A percentile compares a stretch with the other conserved stretches of the same genome.
phyloP scores from a whole-genome alignment of 2,113 vertebrate species.

The Rana temporaria region DNA sequence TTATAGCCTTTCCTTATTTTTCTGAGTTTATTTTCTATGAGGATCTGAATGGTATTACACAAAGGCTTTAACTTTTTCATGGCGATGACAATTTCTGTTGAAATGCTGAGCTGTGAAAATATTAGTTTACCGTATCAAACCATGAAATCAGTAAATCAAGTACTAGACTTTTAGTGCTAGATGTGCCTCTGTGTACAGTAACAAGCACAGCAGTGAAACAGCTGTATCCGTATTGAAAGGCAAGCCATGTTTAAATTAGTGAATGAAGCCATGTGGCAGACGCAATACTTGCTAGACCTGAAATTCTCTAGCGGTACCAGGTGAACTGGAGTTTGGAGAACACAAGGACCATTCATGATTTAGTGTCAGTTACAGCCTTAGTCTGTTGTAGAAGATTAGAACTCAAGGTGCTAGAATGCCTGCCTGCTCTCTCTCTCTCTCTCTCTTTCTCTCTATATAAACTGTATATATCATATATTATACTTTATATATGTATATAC shows the following conservation, averaged over 20 bases:
- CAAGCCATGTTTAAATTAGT: neutral
- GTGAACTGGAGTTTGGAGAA: conserved; percentile 31
- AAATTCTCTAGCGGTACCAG: conserved; percentile 20
- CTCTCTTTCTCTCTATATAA: no score
- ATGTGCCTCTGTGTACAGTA: neutral
- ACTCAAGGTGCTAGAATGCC: conserved; percentile 37
- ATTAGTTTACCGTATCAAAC: conserved; percentile 3
- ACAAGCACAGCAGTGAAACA: neutral
- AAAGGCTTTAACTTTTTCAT: conserved; percentile 12
- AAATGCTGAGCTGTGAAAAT: conserved; percentile 31
- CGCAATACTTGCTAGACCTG: neutral
- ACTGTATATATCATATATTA: neutral
- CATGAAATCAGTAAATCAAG: conserved; percentile 32
- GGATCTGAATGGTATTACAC: neutral
- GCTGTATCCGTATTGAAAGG: conserved; percentile 7
- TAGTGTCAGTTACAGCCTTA: conserved; percentile 13
- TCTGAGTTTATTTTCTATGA: conserved; percentile 4
- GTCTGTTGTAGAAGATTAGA: conserved; percentile 29
- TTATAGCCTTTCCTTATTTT: conserved; percentile 8
- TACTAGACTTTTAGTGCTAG: conserved; percentile 20
- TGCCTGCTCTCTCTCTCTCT: neutral
- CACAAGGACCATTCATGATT: conserved; percentile 33
- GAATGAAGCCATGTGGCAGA: conserved; percentile 5
- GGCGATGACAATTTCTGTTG: conserved; percentile 19
- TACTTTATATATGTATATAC: neutral